A percentile compares a stretch with the other conserved stretches of the same genome.
phyloP scores from a whole-genome alignment of 2,888 invertebrate genomes.

The Himalopsyche tibetana region DNA sequence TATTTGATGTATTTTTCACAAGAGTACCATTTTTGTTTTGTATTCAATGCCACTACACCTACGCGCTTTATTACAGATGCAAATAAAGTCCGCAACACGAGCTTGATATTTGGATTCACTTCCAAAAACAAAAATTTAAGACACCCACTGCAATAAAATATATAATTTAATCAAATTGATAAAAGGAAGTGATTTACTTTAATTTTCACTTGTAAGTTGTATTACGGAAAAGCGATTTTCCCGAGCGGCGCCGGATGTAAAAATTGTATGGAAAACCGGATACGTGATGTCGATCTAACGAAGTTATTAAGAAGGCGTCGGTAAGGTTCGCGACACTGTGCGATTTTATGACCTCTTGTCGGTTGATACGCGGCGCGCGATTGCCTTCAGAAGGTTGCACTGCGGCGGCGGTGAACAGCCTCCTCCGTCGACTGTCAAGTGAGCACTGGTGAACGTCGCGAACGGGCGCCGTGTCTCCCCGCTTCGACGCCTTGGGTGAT shows the following conservation, averaged over 20 bases:
- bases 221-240: constrained; percentile 28
- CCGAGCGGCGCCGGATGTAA: constrained; percentile 35
- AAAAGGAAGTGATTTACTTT: constrained; percentile 32
- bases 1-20: constrained; percentile 20
- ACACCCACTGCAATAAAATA: constrained; percentile 42
- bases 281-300: constrained; percentile 14
- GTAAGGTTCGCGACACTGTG: constrained; percentile 24
- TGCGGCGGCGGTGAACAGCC: constrained; percentile 54
- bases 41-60: constrained; percentile 58
- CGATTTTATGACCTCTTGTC: constrained; percentile 42
- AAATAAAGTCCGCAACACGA: constrained; percentile 44
- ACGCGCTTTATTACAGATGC: constrained; percentile 47
- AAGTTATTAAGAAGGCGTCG: not conserved
- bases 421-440: constrained; percentile 56
- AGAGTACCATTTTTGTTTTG: constrained; percentile 24
- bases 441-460: constrained; percentile 51
- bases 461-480: constrained; percentile 52
- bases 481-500: constrained; percentile 46
- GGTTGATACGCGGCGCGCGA: constrained; percentile 39
- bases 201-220: constrained; percentile 1
- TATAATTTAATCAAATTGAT: not conserved
- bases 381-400: constrained; percentile 39
- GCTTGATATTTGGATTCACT: constrained; percentile 5
- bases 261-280: constrained; percentile 24
- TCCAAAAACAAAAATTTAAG: constrained; percentile 4